phyloP scores from a whole-genome alignment of 2,888 invertebrate species.

The Dynastes grantii region DNA sequence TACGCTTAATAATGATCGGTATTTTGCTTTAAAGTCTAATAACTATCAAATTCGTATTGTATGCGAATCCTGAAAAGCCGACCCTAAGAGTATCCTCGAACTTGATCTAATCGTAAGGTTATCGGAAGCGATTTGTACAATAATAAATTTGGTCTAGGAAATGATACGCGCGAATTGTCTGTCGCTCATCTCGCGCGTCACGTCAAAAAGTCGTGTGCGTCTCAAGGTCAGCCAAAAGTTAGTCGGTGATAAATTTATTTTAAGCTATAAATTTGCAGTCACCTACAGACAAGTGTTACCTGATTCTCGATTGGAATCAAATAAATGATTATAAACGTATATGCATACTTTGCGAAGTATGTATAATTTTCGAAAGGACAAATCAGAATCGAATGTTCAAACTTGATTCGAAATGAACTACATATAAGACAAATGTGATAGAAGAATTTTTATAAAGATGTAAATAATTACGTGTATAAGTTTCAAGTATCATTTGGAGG shows the following conservation, averaged over 20 bases:
- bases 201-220: neutral
- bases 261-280: neutral
- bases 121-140: neutral
- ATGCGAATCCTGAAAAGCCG: neutral
- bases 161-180: neutral
- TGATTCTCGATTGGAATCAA: neutral
- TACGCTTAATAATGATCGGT: no score
- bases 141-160: slow-evolving; percentile 1
- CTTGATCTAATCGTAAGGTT: neutral
- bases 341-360: neutral
- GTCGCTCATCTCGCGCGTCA: neutral
- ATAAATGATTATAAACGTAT: no score
- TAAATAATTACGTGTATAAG: no score
- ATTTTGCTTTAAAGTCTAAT: no score
- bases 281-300: neutral
- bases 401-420: no score
- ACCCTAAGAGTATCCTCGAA: neutral
- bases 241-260: neutral
- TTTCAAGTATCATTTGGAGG: no score
- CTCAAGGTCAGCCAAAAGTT: slow-evolving; percentile 1
- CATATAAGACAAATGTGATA: no score
- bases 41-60: no score
- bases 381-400: no score
- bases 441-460: no score
- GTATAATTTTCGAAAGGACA: neutral